phyloP scores from a whole-genome alignment of 2,888 invertebrate species.

The Dryococelus australis region DNA sequence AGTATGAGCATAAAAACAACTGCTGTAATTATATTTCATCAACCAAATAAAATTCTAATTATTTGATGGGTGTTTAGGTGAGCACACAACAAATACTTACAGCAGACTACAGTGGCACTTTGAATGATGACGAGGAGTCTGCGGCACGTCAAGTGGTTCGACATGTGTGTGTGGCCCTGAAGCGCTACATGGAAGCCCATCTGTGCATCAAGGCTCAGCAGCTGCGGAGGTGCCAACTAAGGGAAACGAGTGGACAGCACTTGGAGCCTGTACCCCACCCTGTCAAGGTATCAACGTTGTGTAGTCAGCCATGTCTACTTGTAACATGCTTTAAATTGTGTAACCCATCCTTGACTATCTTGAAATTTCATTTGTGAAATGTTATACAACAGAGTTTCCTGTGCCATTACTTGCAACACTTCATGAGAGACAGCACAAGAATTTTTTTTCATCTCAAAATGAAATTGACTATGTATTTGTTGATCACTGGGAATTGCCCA shows the following conservation, averaged over 20 bases:
- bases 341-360: too few relatives aligned
- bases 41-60: too few relatives aligned
- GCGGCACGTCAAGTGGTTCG: conserved; percentile 89
- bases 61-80: conserved; percentile 62
- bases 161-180: conserved; percentile 88
- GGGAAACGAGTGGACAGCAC: conserved; percentile 43
- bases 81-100: conserved; percentile 86
- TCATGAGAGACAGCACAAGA: too few relatives aligned
- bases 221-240: conserved; percentile 66
- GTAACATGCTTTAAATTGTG: neutral
- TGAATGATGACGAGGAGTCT: conserved; percentile 88
- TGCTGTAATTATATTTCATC: too few relatives aligned
- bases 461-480: too few relatives aligned
- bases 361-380: too few relatives aligned
- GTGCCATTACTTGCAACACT: too few relatives aligned
- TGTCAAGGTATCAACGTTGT: conserved; percentile 38
- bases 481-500: too few relatives aligned
- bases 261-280: conserved; percentile 37
- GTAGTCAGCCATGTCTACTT: neutral
- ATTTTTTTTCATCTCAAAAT: too few relatives aligned
- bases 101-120: conserved; percentile 69
- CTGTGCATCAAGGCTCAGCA: conserved; percentile 80
- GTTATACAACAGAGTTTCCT: too few relatives aligned
- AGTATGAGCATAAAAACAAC: too few relatives aligned
- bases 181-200: conserved; percentile 92